phyloP scores from a whole-genome alignment of 2,888 invertebrate species.

The Hydrotaea cyrtoneurina region DNA sequence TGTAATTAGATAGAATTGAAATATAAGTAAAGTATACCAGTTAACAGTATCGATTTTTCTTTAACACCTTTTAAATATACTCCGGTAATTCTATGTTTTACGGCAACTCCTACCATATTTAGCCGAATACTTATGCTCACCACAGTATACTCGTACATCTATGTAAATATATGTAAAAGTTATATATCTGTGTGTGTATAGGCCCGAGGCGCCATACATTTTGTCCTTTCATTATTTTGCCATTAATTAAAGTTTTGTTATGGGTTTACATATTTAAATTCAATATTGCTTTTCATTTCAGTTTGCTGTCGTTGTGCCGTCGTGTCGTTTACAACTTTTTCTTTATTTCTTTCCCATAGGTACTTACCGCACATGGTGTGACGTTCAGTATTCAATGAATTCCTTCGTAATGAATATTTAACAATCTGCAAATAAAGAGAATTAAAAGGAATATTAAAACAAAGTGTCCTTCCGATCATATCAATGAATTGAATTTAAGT shows the following conservation, averaged over 20 bases:
- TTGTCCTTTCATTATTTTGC: conserved; percentile 27
- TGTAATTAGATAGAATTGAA: no score
- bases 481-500: background rate
- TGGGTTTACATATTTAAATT: conserved; percentile 12
- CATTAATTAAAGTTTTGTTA: conserved; percentile 35
- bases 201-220: conserved; percentile 3
- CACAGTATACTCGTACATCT: no score
- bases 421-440: conserved; percentile 22
- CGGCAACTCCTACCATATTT: no score
- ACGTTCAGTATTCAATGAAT: conserved; percentile 53
- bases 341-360: background rate
- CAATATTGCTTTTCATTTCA: background rate
- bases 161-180: no score
- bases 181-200: background rate
- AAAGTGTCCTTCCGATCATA: conserved; percentile 23
- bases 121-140: no score
- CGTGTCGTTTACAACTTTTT: background rate
- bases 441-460: conserved; percentile 30
- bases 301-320: background rate
- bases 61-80: no score
- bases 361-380: conserved; percentile 64
- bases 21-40: no score
- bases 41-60: no score
- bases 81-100: no score
- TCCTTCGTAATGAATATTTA: conserved; percentile 37